phyloP scores from a whole-genome alignment of 2,797 vertebrate genomes.

The Platyrinchus mystaceus region DNA sequence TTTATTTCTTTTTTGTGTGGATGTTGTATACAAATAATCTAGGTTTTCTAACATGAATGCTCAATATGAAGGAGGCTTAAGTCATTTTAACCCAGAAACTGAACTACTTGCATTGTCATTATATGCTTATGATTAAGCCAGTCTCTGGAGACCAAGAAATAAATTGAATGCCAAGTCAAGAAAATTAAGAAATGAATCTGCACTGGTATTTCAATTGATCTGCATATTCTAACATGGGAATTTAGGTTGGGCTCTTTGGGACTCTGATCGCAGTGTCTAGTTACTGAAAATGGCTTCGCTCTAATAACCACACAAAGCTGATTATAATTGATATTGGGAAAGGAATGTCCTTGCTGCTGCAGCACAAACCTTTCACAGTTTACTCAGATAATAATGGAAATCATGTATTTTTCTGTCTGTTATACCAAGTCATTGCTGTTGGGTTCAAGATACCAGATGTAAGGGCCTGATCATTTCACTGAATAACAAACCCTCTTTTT shows the following conservation, averaged over 20 bases:
- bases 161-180: conserved; percentile 27
- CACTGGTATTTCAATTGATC: background rate
- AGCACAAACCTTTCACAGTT: background rate
- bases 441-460: background rate
- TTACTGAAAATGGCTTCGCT: background rate
- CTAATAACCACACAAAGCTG: background rate
- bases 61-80: background rate
- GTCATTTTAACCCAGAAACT: conserved; percentile 2
- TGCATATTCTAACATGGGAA: background rate
- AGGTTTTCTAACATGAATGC: background rate
- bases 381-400: background rate
- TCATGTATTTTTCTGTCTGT: background rate
- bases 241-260: background rate
- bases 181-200: conserved; percentile 25
- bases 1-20: background rate
- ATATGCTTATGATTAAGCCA: conserved; percentile 17
- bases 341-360: background rate
- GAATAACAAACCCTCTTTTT: background rate
- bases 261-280: background rate
- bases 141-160: background rate
- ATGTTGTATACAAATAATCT: background rate
- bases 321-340: background rate
- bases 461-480: background rate
- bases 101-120: background rate
- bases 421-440: background rate